A percentile compares a stretch with the other conserved stretches of the same genome.
Conservation (phyloP, 2,113 vertebrate species). For the Dermatemys mawii region DNA sequence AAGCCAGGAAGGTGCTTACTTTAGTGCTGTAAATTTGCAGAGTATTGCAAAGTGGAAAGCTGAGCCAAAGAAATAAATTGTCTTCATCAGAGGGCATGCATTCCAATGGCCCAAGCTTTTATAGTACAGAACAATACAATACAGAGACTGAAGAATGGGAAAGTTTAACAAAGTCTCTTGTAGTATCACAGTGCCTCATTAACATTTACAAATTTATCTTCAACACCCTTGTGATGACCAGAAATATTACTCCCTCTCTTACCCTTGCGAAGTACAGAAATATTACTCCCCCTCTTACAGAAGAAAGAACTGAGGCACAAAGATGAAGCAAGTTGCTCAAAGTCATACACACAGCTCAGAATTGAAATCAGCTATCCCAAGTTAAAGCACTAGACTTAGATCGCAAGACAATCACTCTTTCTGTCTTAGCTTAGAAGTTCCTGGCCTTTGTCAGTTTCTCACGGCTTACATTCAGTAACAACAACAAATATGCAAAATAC, state of each 20-base stretch:
- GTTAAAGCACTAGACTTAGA: background rate
- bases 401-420: background rate
- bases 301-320: background rate
- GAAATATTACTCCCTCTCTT: background rate
- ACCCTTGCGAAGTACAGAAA: slow-evolving; percentile 36
- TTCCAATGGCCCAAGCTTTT: background rate
- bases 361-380: background rate
- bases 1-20: background rate
- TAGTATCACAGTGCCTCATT: background rate
- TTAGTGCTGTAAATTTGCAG: background rate
- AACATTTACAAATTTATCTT: background rate
- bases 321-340: background rate
- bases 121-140: background rate
- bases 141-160: background rate
- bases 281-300: background rate
- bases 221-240: slow-evolving; percentile 33
- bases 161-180: background rate
- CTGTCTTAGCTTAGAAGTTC: background rate
- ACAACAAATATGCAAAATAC: background rate
- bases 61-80: background rate
- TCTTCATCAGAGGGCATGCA: accelerated
- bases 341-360: background rate
- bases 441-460: background rate
- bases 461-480: background rate
- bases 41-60: background rate